Conservation (phyloP, 2,113 vertebrate species). For the Bambusicola thoracicus region DNA sequence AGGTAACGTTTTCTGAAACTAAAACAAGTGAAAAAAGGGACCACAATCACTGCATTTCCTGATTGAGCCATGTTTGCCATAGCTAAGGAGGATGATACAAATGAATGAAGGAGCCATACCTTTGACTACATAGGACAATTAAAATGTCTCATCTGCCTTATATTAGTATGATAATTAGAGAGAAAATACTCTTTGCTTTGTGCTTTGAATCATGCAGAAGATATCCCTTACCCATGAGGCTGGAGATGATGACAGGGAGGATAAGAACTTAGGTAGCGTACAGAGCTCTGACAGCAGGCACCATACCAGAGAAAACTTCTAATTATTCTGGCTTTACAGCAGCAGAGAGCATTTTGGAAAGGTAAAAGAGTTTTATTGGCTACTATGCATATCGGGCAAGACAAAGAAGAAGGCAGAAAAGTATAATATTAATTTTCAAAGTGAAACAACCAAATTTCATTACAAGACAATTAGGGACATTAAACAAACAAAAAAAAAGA, state of each 20-base stretch:
- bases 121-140: not conserved
- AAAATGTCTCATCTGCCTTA: not conserved
- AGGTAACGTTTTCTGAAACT: not conserved
- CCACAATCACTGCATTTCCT: not conserved
- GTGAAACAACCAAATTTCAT: not conserved
- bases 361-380: not conserved
- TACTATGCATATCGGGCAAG: not conserved
- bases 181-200: not conserved
- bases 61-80: not conserved
- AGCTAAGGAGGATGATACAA: not conserved
- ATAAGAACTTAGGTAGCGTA: not conserved
- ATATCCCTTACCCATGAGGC: accelerated
- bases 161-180: not conserved
- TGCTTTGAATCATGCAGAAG: not conserved
- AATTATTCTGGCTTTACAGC: not conserved
- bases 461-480: not conserved
- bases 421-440: not conserved
- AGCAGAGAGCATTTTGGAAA: not conserved
- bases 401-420: not conserved
- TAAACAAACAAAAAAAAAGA: not conserved
- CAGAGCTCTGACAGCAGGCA: not conserved
- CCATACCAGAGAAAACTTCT: not conserved
- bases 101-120: not conserved
- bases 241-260: not conserved
- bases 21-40: not conserved